Conservation (phyloP, 2,888 invertebrate species). For the Onchidella celtica region DNA sequence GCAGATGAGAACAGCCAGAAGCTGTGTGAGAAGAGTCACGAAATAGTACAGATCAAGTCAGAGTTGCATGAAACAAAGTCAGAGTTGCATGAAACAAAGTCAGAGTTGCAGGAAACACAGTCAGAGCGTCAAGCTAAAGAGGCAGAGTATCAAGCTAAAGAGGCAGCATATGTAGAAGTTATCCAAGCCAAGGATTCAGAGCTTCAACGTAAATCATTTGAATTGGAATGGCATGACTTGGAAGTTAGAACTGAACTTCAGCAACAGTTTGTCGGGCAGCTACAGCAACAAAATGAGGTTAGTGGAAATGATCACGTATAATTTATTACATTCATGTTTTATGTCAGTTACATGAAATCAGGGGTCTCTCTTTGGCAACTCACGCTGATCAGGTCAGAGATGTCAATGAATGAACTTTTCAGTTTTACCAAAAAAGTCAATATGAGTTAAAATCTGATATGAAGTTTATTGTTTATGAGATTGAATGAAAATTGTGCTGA, state of each 20-base stretch:
- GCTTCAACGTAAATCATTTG: constrained; percentile 34
- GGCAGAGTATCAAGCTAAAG: constrained; percentile 28
- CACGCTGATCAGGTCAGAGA: too few relatives aligned
- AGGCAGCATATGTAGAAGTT: constrained; percentile 6
- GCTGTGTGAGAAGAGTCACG: constrained; percentile 51
- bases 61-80: constrained; percentile 3
- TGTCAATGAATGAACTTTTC: too few relatives aligned
- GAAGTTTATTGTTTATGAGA: too few relatives aligned
- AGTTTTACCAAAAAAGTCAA: too few relatives aligned
- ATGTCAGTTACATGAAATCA: too few relatives aligned
- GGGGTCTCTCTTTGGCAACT: too few relatives aligned
- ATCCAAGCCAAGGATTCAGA: constrained; percentile 33
- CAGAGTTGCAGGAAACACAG: constrained; percentile 5
- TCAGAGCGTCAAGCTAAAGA: constrained; percentile 29
- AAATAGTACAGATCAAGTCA: constrained; percentile 31
- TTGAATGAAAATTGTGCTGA: too few relatives aligned
- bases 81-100: constrained; percentile 22
- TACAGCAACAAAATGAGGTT: constrained; percentile 30
- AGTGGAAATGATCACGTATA: too few relatives aligned
- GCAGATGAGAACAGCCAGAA: constrained; percentile 46
- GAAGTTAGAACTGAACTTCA: constrained; percentile 40
- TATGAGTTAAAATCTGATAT: too few relatives aligned
- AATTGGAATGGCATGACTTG: constrained; percentile 36
- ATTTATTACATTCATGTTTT: too few relatives aligned
- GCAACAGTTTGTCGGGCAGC: constrained; percentile 34